A percentile compares a stretch with the other conserved stretches of the same genome.
Conservation (phyloP, 92 coral and sea anemone species). For the Nematostella vectensis region DNA sequence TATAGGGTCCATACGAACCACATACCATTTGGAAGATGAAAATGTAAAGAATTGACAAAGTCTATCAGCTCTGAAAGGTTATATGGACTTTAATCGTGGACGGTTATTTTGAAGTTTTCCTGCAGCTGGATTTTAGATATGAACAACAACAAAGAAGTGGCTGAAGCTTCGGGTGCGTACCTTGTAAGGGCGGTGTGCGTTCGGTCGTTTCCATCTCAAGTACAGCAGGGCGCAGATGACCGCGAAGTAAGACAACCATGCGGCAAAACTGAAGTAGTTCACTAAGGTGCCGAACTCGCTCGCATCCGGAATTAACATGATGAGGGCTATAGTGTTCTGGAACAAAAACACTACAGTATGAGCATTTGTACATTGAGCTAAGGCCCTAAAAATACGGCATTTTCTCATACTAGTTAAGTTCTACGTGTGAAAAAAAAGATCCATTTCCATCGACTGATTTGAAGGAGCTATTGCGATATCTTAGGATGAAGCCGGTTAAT, state of each 20-base stretch:
- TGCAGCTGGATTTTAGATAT: too few relatives aligned
- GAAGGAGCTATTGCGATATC: too few relatives aligned
- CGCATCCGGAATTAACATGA: constrained; percentile 95
- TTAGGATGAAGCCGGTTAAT: too few relatives aligned
- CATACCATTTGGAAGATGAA: too few relatives aligned
- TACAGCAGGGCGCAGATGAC: constrained; percentile 74
- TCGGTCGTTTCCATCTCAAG: constrained; percentile 76
- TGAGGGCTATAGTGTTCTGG: constrained; percentile 75
- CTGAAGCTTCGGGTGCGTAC: constrained; percentile 29
- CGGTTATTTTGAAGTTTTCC: too few relatives aligned
- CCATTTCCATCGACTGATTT: too few relatives aligned
- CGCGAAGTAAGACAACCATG: constrained; percentile 93
- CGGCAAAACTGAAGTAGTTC: constrained; percentile 97
- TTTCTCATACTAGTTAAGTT: neutral
- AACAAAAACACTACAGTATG: constrained; percentile 5
- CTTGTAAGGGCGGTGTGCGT: constrained; percentile 76
- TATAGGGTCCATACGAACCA: too few relatives aligned
- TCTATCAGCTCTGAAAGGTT: too few relatives aligned
- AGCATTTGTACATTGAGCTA: neutral
- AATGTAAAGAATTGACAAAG: too few relatives aligned
- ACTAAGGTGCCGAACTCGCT: constrained; percentile 75
- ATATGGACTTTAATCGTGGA: too few relatives aligned
- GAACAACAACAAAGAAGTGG: too few relatives aligned
- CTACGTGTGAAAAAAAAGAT: too few relatives aligned
- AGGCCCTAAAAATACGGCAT: neutral